Base-by-base conservation (phyloP, 2,797 vertebrate species). In the Muscicapa comitata region DNA sequence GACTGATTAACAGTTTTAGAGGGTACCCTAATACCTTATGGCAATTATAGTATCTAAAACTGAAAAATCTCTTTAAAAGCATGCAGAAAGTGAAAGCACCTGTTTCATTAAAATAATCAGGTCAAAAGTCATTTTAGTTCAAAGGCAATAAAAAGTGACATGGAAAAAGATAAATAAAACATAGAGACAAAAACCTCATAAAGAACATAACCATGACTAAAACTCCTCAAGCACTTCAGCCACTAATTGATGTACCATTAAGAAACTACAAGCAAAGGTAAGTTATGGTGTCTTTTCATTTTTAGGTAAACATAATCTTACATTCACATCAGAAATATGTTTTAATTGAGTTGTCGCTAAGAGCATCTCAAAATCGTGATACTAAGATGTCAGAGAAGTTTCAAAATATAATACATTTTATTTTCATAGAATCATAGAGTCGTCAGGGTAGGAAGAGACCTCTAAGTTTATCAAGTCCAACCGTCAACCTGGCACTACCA, bases 401-500 rank as follows among this genome's bases (percentile, higher is more conserved):
- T 54, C 12, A 77, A 80, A 82, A 25, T 23, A 29, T 12, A 9
- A 20, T 37, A 20, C 2, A 5, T 79, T 81, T 76, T 43, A 35
- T 62, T 62, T 55, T 50, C 19, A 55, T 5, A 37, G 9, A 37
- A 9, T 18, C 33, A 47, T 29, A 13, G 33, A 35, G 5, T 37
- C 0, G 0, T 59, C 16, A 42, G 8, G 4, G 9, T 24, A 33
- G 11, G 13, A 55, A 61, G 42, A 62, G 7, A 15, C 13, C 24
- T 59, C 62, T n/a, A 55, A 55, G 6, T 37, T 43, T 35, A 21
- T 75, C 16, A 35, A 61, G 15, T 54, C 42, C 28, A 62, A 29
- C n/a, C 0, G 0, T 33, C n/a, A 68, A 43, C 7, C 16, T 48
- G 37, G 11, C 8, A 43, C 3, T n/a, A 54, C 17, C 10, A 48